Base-by-base conservation (phyloP, 2,113 vertebrate genomes). In the Orycteropus afer region DNA sequence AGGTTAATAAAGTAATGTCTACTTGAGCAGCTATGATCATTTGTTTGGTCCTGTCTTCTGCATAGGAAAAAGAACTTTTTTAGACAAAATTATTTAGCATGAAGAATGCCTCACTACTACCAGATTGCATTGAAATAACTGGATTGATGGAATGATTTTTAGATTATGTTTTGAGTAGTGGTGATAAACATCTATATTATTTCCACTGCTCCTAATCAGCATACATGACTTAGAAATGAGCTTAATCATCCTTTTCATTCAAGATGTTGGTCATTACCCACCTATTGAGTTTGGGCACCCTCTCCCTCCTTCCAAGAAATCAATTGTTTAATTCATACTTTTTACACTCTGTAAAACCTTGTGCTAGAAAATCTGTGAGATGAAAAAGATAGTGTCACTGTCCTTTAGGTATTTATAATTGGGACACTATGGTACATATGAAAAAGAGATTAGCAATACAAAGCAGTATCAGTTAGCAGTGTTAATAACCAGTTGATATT, bases 81-180 rank as follows among this genome's bases (percentile, higher is more conserved):
- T 86, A 10, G 1, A 11, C 59, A 49, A 49, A 74, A 22, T 42
- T 5, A 74, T 32, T 67, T 29, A 47, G 15, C 80, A 11, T 78
- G 34, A 76, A 94, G 87, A 90, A 45, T 49, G 25, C 37, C 92
- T 42, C 18, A 57, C 0, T 85, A 65, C 25, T 27, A 49, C 15
- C 12, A 65, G 61, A 91, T 73, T 65, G 40, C 85, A 7, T 65
- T 86, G 80, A 93, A 89, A 42, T 95, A 10, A 85, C 76, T 5
- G 9, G 37, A 45, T 61, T 42, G 63, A 71, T 89, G 37, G 37
- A 77, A 40, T 63, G 4, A 23, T 57, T 86, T 95, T 80, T 83
- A 84, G 86, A 79, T 91, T 86, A 81, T 83, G 76, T 59, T 89
- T 82, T 67, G 45, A 90, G 45, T 65, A 71, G 74, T 53, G 9